A percentile compares a stretch with the other conserved stretches of the same genome.
phyloP scores from a whole-genome alignment of 2,888 invertebrate species.

The Eupithecia vulgata region DNA sequence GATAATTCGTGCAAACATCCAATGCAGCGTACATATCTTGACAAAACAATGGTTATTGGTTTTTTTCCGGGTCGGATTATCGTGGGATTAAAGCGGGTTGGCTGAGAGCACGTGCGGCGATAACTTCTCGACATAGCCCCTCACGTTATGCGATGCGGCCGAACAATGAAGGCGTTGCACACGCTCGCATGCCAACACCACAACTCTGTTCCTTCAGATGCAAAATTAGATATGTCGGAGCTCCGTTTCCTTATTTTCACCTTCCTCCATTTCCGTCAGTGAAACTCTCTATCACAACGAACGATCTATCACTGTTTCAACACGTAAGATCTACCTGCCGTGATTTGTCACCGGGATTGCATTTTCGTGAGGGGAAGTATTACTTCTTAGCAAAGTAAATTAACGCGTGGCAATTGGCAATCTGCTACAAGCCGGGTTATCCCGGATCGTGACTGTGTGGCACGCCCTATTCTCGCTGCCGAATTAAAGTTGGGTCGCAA shows the following conservation, averaged over 20 bases:
- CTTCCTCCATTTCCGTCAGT: slow-evolving; percentile 57
- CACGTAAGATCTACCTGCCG: slow-evolving; percentile 48
- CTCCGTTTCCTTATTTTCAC: slow-evolving; percentile 65
- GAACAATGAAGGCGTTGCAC: slow-evolving; percentile 58
- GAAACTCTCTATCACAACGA: slow-evolving; percentile 59
- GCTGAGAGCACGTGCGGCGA: slow-evolving; percentile 67
- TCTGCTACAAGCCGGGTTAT: slow-evolving; percentile 52
- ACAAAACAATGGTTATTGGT: slow-evolving; percentile 75
- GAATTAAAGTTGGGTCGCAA: slow-evolving; percentile 52
- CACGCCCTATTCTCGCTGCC: slow-evolving; percentile 49
- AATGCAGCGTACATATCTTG: slow-evolving; percentile 68
- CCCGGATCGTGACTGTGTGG: slow-evolving; percentile 49
- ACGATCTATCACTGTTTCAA: slow-evolving; percentile 64
- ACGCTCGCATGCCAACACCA: slow-evolving; percentile 56
- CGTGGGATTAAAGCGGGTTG: slow-evolving; percentile 67
- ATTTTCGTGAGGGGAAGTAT: slow-evolving; percentile 52
- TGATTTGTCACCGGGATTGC: slow-evolving; percentile 59
- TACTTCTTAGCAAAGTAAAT: slow-evolving; percentile 49
- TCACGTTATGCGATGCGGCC: slow-evolving; percentile 44
- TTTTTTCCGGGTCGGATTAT: slow-evolving; percentile 79
- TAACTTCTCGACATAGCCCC: slow-evolving; percentile 49
- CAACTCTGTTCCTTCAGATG: slow-evolving; percentile 58
- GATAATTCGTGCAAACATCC: slow-evolving; percentile 73
- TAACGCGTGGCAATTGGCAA: slow-evolving; percentile 54
- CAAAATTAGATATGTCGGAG: slow-evolving; percentile 64